Conservation (phyloP, 2,113 vertebrate species). For the Hippocampus zosterae region DNA sequence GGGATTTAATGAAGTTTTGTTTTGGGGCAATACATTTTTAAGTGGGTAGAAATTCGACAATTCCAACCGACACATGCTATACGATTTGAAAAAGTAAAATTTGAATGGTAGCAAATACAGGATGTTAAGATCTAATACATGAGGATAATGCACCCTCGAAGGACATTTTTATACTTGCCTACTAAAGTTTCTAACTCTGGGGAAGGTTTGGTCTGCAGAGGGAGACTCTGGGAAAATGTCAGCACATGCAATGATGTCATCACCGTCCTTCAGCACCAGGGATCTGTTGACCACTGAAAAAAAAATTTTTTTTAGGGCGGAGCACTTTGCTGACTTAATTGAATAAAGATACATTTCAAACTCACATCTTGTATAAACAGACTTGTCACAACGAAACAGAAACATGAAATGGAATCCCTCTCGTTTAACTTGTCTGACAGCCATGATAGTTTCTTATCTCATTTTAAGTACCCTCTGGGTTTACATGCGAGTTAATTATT, state of each 20-base stretch:
- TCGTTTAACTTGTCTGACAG: neutral
- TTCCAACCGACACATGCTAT: no score
- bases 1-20: no score
- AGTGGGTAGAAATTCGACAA: no score
- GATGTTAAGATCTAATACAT: neutral
- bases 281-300: constrained; percentile 65
- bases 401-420: neutral
- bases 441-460: neutral
- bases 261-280: constrained; percentile 50
- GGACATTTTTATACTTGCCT: constrained; percentile 49
- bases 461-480: neutral
- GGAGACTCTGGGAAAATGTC: constrained; percentile 63
- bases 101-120: no score
- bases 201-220: constrained; percentile 63
- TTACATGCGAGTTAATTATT: neutral
- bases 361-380: no score
- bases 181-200: constrained; percentile 50
- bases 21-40: no score
- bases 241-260: constrained; percentile 53
- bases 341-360: neutral
- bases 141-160: neutral
- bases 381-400: no score
- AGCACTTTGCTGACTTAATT: neutral
- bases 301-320: neutral
- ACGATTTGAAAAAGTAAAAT: neutral